These are phyloP conservation scores for Aptenodytes patagonicus DNA, from an alignment of 2,113 vertebrate species.

Conservation along the genomic window DNA sequence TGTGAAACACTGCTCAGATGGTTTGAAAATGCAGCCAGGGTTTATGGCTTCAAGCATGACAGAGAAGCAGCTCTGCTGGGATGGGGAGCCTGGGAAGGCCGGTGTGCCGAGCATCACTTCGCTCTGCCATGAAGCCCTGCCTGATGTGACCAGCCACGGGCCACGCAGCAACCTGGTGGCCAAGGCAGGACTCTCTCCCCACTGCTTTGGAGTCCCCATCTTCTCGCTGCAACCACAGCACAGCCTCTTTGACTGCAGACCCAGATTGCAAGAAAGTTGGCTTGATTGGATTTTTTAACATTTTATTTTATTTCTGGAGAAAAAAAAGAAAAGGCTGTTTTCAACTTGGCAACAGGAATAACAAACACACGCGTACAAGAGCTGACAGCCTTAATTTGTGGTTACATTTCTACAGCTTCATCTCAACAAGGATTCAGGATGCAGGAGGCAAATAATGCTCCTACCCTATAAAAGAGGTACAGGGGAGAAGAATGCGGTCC, in stretches of 20 bases:
- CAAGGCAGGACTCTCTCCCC: not conserved
- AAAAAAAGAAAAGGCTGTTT: not conserved
- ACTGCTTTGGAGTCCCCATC: not conserved
- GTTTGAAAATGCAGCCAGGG: not conserved
- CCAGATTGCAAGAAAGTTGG: not conserved
- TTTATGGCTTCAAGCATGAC: not conserved
- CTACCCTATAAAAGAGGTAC: slow-evolving; percentile 18
- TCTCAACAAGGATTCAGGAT: not conserved
- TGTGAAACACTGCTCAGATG: not conserved
- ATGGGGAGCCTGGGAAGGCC: not conserved
- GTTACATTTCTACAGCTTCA: not conserved
- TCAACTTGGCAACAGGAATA: not conserved
- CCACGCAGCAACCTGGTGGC: not conserved
- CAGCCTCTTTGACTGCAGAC: not conserved
- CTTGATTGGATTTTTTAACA: fast-evolving
- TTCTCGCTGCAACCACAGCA: not conserved
- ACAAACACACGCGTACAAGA: not conserved
- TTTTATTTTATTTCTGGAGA: not conserved
- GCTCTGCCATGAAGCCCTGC: not conserved
- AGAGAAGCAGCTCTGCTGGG: not conserved
- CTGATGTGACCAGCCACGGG: not conserved
- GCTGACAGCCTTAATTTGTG: not conserved
- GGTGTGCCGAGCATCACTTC: not conserved
- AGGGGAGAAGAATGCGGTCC: not conserved
- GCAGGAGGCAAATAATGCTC: not conserved